A percentile compares a stretch with the other conserved stretches of the same genome.
Evolutionary conservation across 2,888 invertebrate genomes (phyloP).

Genomic region (Epistrophe eligans): DNA sequence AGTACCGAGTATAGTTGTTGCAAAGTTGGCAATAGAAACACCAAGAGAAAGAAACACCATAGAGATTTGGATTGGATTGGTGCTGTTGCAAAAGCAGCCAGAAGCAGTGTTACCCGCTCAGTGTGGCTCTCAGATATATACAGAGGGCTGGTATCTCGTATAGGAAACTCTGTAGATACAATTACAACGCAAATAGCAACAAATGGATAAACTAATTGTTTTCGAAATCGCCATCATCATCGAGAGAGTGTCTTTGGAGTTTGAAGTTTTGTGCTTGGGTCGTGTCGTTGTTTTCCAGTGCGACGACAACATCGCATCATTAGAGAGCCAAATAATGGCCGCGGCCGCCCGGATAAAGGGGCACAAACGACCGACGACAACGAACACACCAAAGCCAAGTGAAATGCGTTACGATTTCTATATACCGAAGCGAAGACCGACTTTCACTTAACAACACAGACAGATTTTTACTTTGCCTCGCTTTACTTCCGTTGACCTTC

Average conservation of each 20-base stretch:
- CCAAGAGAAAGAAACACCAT: slow-evolving; percentile 27
- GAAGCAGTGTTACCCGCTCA: slow-evolving; percentile 22
- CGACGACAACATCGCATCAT: slow-evolving; percentile 62
- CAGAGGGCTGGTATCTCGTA: slow-evolving; percentile 9
- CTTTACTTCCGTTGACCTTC: slow-evolving; percentile 76
- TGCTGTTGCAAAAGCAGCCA: slow-evolving; percentile 64
- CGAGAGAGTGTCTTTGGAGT: slow-evolving; percentile 56
- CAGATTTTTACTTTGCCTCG: slow-evolving; percentile 69
- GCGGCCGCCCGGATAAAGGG: slow-evolving; percentile 25
- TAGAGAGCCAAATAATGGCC: slow-evolving; percentile 72
- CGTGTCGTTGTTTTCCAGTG: slow-evolving; percentile 45
- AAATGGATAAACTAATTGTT: slow-evolving; percentile 75
- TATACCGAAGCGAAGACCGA: slow-evolving; percentile 53
- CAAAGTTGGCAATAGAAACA: slow-evolving; percentile 61
- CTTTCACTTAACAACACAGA: slow-evolving; percentile 70
- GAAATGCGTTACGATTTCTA: slow-evolving; percentile 76
- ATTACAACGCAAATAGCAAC: slow-evolving; percentile 73
- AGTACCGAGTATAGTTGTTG: not conserved
- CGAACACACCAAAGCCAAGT: slow-evolving; percentile 29
- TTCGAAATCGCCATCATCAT: slow-evolving; percentile 72
- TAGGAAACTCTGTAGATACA: slow-evolving; percentile 32
- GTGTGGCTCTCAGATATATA: not conserved
- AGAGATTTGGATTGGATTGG: slow-evolving; percentile 34
- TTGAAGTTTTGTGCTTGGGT: slow-evolving; percentile 20
- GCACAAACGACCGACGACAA: not conserved